phyloP scores from a whole-genome alignment of 1,140 invertebrate species.

The Sminthurinus signatus region DNA sequence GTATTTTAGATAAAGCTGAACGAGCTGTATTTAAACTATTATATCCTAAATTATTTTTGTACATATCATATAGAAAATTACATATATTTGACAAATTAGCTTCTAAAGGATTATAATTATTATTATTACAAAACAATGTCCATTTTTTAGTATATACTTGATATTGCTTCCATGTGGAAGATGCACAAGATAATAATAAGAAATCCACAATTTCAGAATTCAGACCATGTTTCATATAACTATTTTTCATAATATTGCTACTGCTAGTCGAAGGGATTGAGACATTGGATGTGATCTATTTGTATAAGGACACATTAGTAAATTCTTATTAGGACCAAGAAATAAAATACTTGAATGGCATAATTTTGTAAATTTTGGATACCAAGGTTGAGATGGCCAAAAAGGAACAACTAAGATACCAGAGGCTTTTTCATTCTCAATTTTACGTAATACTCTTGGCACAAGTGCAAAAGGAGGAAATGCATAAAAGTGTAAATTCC shows the following conservation, averaged over 20 bases:
- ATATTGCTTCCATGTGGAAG: not conserved
- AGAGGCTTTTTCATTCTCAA: not conserved
- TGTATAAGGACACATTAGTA: not conserved
- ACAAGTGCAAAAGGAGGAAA: slow-evolving; percentile 23
- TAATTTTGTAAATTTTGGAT: not conserved
- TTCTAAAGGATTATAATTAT: no score
- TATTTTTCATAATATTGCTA: not conserved
- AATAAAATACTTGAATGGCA: not conserved
- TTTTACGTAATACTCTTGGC: slow-evolving; percentile 7
- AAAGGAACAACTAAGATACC: slow-evolving; percentile 10
- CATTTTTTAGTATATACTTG: not conserved
- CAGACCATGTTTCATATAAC: not conserved
- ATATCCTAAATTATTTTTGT: not conserved
- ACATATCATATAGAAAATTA: not conserved
- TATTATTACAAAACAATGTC: not conserved
- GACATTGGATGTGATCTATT: slow-evolving; percentile 3
- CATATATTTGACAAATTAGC: not conserved
- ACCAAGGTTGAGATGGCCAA: slow-evolving; percentile 20
- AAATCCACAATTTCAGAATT: not conserved
- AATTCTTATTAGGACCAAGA: not conserved
- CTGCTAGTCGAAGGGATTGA: not conserved
- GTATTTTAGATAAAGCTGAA: not conserved
- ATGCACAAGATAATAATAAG: not conserved
- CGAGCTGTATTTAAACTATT: no score
- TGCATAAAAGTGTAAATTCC: not conserved